Base-by-base conservation (phyloP, 2,113 vertebrate genomes). In the Podocnemis expansa region DNA sequence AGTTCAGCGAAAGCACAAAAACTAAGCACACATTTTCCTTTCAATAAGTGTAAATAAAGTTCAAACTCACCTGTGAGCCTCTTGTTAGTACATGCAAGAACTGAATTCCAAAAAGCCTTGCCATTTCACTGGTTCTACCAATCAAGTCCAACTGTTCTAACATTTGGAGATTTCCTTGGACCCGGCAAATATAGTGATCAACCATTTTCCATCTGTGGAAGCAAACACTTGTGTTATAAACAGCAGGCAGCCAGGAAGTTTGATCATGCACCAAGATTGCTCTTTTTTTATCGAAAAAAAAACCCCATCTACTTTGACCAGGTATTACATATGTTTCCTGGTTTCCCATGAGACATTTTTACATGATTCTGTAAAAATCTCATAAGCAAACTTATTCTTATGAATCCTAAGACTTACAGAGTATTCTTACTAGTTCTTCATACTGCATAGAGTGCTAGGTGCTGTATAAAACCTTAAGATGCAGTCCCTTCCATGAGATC, bases 31-130 rank as follows among this genome's bases (percentile, higher is more conserved):
- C 55, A 1, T 29, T 91, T 54, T 87, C 63, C 16, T 81, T 95
- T 81, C 12, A 85, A 45, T 67, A 97, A 87, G 21, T 27, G 27
- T 84, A 93, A 52, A 78, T 84, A 96, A 89, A 94, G 90, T 3
- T 0, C 76, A 81, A 80, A 94, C 94, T 97, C 97, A 99, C 98
- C 98, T 99, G 98, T 78, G 99, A 99, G 24, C 99, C 99, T 93
- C 99, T 98, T 88, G 99, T 99, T 91, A 99, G 97, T 49, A 99
- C 99, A 85, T 99, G 99, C 91, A 98, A 98, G 97, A 99, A 99
- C 96, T 99, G 99, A 97, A 99, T 99, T 63, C 99, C 99, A 97
- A 99, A 99, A 82, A 99, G 97, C 76, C 99, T 97, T 0, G 99
- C 99, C 97, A 99, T 98, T 98, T 99, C 99, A 94, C 99, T 99